phyloP scores from a whole-genome alignment of 92 coral and sea anemone genomes.

The Metridium senile region DNA sequence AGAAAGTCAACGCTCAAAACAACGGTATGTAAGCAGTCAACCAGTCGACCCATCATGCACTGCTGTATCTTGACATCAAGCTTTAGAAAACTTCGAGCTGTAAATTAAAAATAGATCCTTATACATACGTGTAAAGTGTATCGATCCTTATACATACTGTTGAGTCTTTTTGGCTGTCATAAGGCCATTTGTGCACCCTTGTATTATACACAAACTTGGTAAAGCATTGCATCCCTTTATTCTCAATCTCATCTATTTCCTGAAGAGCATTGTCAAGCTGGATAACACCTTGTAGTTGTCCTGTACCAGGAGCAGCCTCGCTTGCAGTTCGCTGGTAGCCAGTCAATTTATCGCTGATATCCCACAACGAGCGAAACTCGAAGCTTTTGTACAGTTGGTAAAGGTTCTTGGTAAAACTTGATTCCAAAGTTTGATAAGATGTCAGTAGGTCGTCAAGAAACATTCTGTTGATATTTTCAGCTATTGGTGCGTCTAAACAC shows the following conservation, averaged over 20 bases:
- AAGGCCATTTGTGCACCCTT: background rate
- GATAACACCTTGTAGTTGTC: background rate
- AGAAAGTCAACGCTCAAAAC: no score
- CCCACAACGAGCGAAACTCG: conserved; percentile 7
- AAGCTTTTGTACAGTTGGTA: conserved; percentile 2
- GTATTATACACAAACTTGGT: background rate
- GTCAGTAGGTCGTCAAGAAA: conserved; percentile 6
- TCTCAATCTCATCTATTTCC: background rate
- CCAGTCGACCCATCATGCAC: no score
- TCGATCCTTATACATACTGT: background rate
- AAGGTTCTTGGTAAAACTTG: background rate
- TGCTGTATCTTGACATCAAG: no score
- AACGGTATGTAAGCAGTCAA: no score
- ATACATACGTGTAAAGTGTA: no score
- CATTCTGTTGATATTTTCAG: background rate
- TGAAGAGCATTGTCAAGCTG: background rate
- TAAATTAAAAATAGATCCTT: no score
- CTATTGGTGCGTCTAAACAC: background rate
- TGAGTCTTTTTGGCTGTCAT: background rate
- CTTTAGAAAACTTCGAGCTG: no score
- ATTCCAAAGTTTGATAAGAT: background rate
- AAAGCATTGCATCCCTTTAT: background rate
- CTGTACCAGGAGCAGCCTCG: conserved; percentile 13
- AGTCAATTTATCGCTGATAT: background rate
- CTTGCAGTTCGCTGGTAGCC: background rate